Base-by-base conservation (phyloP, 2,113 vertebrate species). In the Microtus ochrogaster region DNA sequence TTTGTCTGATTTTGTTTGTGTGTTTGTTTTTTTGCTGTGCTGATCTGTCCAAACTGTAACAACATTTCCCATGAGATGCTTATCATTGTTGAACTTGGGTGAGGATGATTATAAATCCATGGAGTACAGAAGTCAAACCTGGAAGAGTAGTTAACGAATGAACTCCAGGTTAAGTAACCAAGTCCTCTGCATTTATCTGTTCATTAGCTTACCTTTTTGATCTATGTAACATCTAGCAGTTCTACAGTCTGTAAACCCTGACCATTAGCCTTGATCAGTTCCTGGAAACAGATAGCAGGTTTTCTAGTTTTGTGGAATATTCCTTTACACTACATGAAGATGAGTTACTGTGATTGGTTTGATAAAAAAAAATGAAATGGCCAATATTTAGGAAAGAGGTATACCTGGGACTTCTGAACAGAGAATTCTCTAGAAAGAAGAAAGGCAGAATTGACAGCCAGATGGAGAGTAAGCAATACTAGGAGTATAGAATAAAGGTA, bases 141-240 rank as follows among this genome's bases (percentile, higher is more conserved):
- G 8, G 33, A 82, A 17, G 19, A 30, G 36, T 30, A 14, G 36
- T 68, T 14, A n/a, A 58, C 16, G 10, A 90, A 16, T 70, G 11
- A 30, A 76, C 41, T 3, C 86, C 36, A 90, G 36, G 0, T 4
- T 84, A 76, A 21, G 14, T 3, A 21, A 55, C 9, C 13, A 88
- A 13, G 0, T 7, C 17, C 7, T 70, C 9, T 14, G 12, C 13
- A 24, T 8, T 44, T 92, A 1, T 7, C 0, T 14, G 36, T 28
- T 17, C 3, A 2, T 2, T 12, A 55, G 9, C 2, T 76, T 33
- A n/a, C 9, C 9, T n/a, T 61, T 33, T 7, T 39, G 4, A 61
- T 13, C 3, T 30, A 21, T 2, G 10, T 0, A 41, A 2, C 11
- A 87, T 17, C 5, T 8, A 61, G 4, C 1, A 3, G 16, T 7